Percentiles rank a stretch among this genome's conserved stretches.
phyloP scores from a whole-genome alignment of 2,113 vertebrate species.

The Xiphophorus couchianus region DNA sequence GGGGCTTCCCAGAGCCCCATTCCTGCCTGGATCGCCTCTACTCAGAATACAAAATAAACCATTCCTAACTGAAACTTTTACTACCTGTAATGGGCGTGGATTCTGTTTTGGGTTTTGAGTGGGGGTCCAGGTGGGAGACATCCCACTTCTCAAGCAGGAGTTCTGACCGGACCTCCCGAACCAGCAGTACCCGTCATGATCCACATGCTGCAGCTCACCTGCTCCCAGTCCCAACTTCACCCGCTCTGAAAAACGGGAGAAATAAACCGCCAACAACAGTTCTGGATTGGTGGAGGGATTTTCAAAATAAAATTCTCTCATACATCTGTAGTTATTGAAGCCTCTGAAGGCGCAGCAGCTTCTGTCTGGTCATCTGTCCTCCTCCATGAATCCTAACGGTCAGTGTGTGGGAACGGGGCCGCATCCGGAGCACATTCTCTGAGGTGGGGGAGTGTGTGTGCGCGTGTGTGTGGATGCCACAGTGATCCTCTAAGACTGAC shows the following conservation, averaged over 20 bases:
- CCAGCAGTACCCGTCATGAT: neutral
- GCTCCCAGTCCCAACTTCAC: neutral
- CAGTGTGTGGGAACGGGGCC: slow-evolving; percentile 42
- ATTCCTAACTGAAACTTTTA: no score
- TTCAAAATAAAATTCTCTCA: neutral
- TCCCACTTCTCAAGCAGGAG: no score
- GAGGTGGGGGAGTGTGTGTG: slow-evolving; percentile 31
- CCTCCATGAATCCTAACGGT: neutral
- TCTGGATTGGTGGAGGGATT: neutral
- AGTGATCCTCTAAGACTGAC: slow-evolving; percentile 66
- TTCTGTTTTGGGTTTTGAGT: no score
- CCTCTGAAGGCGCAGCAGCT: no score
- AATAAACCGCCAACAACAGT: neutral
- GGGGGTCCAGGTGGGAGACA: no score
- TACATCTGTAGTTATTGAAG: no score
- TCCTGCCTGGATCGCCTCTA: no score
- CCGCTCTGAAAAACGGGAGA: neutral
- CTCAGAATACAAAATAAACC: no score
- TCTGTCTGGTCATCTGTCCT: neutral
- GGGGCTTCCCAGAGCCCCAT: no score
- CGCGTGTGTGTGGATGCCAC: slow-evolving; percentile 41
- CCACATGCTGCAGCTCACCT: no score
- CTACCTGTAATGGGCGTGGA: no score
- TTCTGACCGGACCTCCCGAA: neutral
- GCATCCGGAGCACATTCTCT: slow-evolving; percentile 34